Base-by-base conservation (phyloP, 2,888 invertebrate genomes). In the Ceriagrion tenellum region DNA sequence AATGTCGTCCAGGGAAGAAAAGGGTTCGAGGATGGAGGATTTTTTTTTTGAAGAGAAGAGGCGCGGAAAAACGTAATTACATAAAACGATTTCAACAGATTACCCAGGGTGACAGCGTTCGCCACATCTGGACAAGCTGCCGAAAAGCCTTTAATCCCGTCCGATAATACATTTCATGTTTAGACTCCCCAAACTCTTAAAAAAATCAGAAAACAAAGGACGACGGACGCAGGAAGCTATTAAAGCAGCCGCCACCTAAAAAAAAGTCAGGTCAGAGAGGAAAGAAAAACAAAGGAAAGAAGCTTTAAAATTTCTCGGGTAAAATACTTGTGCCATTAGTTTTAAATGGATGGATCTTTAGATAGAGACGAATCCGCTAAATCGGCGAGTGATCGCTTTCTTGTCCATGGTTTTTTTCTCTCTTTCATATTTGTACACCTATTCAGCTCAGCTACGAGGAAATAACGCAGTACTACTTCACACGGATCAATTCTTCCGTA, bases 141-240 rank as follows among this genome's bases (percentile, higher is more conserved):
- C 93, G 93, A 93, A 47, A 93, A 93, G 93, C 93, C 47, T 69
- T 93, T 93, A 93, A 93, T 93, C 93, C 47, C 93, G 40, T 74
- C 93, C 63, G 69, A 93, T 93, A 74, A 93, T 69, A 47, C 93
- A 63, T 93, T 93, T 69, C 93, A 69, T 93, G 63, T 93, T 93
- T 93, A 63, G 93, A 93, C 69, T 47, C 91, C 59, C 20, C 30
- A 59, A 59, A 35, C 91, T 91, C 91, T 91, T 63, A 91, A 74
- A 90, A 59, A 90, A 93, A 93, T 47, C 55, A 35, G 93, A 74
- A 69, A 47, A 74, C 30, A 47, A n/a, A 18, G n/a, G 89, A 89
- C 47, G 89, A n/a, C 23, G 55, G 89, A n/a, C 23, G 55, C 89
- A 55, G 93, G 69, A 69, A 74, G 55, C 63, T 47, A 69, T 93